phyloP scores from a whole-genome alignment of 2,113 vertebrate genomes.

The Potamarius usumacintae region DNA sequence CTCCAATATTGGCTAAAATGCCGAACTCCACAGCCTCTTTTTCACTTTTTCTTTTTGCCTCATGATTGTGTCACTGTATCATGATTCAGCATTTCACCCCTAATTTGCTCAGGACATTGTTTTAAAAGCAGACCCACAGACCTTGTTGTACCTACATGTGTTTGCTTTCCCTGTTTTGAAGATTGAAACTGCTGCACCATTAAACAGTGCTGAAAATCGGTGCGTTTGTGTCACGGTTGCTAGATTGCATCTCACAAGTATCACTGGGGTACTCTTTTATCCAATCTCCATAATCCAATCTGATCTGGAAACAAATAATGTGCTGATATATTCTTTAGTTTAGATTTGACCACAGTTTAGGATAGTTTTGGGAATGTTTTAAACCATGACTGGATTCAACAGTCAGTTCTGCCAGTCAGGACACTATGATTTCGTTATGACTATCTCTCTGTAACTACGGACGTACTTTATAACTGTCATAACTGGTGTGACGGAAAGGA shows the following conservation, averaged over 20 bases:
- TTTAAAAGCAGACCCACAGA: too few species aligned
- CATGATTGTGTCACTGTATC: too few species aligned
- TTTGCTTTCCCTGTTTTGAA: not conserved
- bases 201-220: not conserved
- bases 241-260: not conserved
- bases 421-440: not conserved
- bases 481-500: not conserved
- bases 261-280: not conserved
- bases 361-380: not conserved
- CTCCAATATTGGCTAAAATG: too few species aligned
- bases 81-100: too few species aligned
- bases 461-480: not conserved
- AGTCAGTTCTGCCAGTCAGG: not conserved
- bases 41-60: too few species aligned
- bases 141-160: too few species aligned
- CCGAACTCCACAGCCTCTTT: too few species aligned
- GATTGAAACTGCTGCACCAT: too few species aligned
- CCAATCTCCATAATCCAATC: not conserved
- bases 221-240: not conserved
- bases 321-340: not conserved
- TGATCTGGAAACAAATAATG: not conserved
- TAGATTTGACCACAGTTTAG: not conserved
- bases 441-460: not conserved
- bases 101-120: too few species aligned
- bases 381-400: not conserved